These are phyloP conservation scores for Psix sp. DNA, from an alignment of 1,140 invertebrate species.

Conservation along the genomic window DNA sequence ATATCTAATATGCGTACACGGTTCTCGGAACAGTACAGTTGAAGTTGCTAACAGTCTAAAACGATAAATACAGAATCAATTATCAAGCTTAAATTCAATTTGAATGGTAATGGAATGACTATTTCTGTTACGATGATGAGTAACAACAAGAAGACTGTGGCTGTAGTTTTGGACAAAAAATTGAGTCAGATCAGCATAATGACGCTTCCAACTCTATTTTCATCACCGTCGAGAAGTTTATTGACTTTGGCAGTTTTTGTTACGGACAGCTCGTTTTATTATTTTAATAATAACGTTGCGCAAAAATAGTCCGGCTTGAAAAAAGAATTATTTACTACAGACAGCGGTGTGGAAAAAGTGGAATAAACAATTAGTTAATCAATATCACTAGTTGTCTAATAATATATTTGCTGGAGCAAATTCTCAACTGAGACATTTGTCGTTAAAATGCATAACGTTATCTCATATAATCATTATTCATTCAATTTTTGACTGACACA, in stretches of 20 bases:
- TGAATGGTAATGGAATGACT: slow-evolving; percentile 2
- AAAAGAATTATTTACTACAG: no score
- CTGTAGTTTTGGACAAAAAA: slow-evolving; percentile 3
- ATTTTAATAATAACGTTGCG: slow-evolving; percentile 34
- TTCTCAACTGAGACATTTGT: no score
- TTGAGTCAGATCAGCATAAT: slow-evolving; percentile 12
- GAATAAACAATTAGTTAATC: no score
- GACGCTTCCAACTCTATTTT: slow-evolving; percentile 33
- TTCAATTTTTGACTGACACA: neutral
- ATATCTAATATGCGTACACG: slow-evolving; percentile 35
- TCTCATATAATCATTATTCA: no score
- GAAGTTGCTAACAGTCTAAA: slow-evolving; percentile 19
- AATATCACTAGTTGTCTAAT: no score
- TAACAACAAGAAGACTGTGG: no score
- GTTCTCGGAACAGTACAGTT: no score
- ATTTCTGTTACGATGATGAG: slow-evolving; percentile 2
- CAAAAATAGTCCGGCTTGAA: slow-evolving; percentile 32
- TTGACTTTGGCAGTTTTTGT: slow-evolving; percentile 29
- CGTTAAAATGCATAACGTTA: no score
- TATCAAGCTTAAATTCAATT: neutral
- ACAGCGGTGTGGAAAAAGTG: no score
- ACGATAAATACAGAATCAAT: slow-evolving; percentile 2
- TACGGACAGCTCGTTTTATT: slow-evolving; percentile 24
- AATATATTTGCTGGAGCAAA: no score
- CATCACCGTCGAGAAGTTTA: slow-evolving; percentile 23